Conservation (phyloP, 2,113 vertebrate genomes). For the Varanus komodoensis region DNA sequence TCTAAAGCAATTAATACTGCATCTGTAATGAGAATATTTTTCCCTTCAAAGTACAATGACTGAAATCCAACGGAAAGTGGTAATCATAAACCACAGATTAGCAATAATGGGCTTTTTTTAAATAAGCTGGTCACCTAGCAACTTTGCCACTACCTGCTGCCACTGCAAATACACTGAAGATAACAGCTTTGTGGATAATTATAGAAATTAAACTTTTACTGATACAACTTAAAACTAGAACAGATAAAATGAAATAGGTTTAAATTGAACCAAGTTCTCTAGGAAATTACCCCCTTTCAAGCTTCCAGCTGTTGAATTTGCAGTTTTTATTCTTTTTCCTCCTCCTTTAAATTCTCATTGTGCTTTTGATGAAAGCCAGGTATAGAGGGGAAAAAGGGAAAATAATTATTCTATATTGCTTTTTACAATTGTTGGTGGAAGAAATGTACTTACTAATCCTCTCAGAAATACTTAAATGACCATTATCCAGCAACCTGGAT, state of each 20-base stretch:
- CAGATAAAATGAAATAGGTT: constrained; percentile 23
- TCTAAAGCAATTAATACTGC: constrained; percentile 48
- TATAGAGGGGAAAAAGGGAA: neutral
- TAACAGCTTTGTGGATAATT: constrained; percentile 25
- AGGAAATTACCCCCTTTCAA: constrained; percentile 26
- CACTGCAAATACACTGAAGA: constrained; percentile 6
- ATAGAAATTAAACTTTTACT: constrained; percentile 23
- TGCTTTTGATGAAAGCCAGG: constrained; percentile 19
- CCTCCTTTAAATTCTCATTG: neutral
- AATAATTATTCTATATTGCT: constrained; percentile 26
- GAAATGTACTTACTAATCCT: constrained; percentile 4
- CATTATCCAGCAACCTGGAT: neutral
- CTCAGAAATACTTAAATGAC: constrained; percentile 28
- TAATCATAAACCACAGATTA: constrained; percentile 35
- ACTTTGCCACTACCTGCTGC: neutral
- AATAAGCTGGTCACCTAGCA: constrained; percentile 37
- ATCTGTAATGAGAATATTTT: constrained; percentile 31
- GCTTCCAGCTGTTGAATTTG: constrained; percentile 25
- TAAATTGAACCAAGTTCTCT: constrained; percentile 24
- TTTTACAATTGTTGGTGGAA: constrained; percentile 21
- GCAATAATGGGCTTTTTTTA: constrained; percentile 20
- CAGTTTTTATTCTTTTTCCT: neutral
- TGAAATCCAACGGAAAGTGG: constrained; percentile 33
- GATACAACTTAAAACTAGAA: constrained; percentile 30
- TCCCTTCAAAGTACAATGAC: constrained; percentile 17